phyloP scores from a whole-genome alignment of 2,797 vertebrate genomes.

The Acanthurus lineatus region DNA sequence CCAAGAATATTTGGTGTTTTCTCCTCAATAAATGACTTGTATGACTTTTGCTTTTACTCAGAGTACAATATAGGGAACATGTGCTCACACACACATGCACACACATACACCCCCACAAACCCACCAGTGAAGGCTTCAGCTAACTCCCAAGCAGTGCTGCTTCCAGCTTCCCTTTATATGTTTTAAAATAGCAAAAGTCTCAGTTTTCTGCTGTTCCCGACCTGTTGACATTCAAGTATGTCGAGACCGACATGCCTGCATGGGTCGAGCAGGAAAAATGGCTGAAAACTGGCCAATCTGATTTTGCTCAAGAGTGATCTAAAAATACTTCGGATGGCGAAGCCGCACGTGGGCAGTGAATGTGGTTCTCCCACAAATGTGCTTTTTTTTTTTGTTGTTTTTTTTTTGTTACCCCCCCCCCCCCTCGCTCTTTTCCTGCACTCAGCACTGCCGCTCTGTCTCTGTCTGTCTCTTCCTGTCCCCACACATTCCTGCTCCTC shows the following conservation, averaged over 20 bases:
- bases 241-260: not conserved
- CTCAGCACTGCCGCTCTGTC: constrained; percentile 58
- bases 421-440: constrained; percentile 13
- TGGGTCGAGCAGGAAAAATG: not conserved
- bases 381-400: not conserved
- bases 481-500: constrained; percentile 74
- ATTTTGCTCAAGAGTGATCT: constrained; percentile 43
- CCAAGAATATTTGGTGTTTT: not conserved
- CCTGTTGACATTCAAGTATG: constrained; percentile 6
- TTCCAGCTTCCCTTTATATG: constrained; percentile 2
- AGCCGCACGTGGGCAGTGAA: constrained; percentile 32
- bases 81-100: constrained; percentile 4
- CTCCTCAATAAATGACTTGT: not conserved
- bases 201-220: not conserved
- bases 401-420: not conserved
- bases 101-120: not conserved
- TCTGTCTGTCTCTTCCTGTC: constrained; percentile 69
- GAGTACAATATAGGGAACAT: not conserved
- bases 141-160: not conserved
- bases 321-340: constrained; percentile 48
- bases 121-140: not conserved
- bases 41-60: not conserved
- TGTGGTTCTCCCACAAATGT: constrained; percentile 40
- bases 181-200: not conserved
- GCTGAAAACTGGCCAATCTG: constrained; percentile 6